Base-by-base conservation (phyloP, 1,140 invertebrate genomes). In the Colletes gigas region DNA sequence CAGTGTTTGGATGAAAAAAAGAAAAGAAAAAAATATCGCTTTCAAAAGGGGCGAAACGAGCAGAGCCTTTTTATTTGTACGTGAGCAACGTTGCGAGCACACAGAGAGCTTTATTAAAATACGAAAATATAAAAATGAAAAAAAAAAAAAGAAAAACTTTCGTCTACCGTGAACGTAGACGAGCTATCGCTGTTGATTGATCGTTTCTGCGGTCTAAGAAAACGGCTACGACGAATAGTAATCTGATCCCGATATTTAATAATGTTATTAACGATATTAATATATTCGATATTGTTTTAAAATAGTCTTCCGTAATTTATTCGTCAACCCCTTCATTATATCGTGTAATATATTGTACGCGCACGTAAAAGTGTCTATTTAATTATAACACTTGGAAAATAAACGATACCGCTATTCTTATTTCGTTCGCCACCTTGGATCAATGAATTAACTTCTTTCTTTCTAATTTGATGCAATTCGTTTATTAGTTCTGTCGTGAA, bases 251-350 rank as follows among this genome's bases (percentile, higher is more conserved):
- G 71, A 87, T 87, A 86, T 87, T 87, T 87, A 87, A 87, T 78
- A 83, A 87, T 87, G 86, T 87, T 87, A 87, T 87, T 82, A 76
- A 87, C 75, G 85, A 87, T 87, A 87, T 86, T 87, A 87, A 87
- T 86, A 87, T 87, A 87, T 87, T 87, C 86, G 75, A 84, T 87
- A 87, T 87, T 87, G 86, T 87, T 87, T 87, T 82, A 76, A 87
- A 82, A 83, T 19, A 55, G 73, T 68, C 44, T 77, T 68, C 52
- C 41, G 19, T 67, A 30, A n/a, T 78, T 78, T 69, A 86, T 63
- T 77, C 70, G 57, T 72, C 7, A 44, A 81, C 15, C 66, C 60
- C 12, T 21, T 72, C 67, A 19, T 63, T 21, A 47, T 78, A 55
- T 67, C 41, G 54, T 78, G 60, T 70, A 71, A 65, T 82, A 70